phyloP scores from a whole-genome alignment of 2,888 invertebrate genomes.

The Brachyptera putata region DNA sequence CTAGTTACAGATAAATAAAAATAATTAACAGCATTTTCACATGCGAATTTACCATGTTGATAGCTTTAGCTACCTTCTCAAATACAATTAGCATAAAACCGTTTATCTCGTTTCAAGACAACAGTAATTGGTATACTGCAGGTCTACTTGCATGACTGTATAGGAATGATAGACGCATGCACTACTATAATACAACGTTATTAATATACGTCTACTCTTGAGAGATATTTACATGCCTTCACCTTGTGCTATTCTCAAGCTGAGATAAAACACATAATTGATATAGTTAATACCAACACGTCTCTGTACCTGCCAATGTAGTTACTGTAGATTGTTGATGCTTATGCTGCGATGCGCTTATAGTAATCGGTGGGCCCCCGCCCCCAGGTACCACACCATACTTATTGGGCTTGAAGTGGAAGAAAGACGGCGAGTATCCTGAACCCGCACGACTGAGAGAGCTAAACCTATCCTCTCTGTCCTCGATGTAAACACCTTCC shows the following conservation, averaged over 20 bases:
- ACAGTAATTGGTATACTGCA: too few species aligned
- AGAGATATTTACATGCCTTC: not conserved
- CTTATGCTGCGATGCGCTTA: constrained; percentile 33
- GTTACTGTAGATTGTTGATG: constrained; percentile 42
- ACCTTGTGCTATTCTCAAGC: not conserved
- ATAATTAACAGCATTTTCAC: too few species aligned
- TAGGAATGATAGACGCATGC: too few species aligned
- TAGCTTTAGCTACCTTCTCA: too few species aligned
- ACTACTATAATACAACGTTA: too few species aligned
- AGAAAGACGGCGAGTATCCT: constrained; percentile 86
- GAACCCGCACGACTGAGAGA: constrained; percentile 72
- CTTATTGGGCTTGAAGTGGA: constrained; percentile 86
- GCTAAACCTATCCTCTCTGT: constrained; percentile 77
- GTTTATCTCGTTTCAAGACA: too few species aligned
- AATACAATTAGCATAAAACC: not conserved
- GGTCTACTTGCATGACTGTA: too few species aligned
- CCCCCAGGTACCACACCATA: constrained; percentile 38
- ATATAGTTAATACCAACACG: too few species aligned
- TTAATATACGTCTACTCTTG: not conserved
- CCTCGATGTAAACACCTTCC: constrained; percentile 77
- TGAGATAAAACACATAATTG: too few species aligned
- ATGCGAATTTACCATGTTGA: too few species aligned
- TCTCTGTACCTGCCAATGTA: constrained; percentile 43
- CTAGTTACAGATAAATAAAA: too few species aligned
- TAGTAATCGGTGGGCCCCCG: not conserved